A percentile compares a stretch with the other conserved stretches of the same genome.
Conservation (phyloP, 1,140 invertebrate species). For the Caenorhabditis elegans region DNA sequence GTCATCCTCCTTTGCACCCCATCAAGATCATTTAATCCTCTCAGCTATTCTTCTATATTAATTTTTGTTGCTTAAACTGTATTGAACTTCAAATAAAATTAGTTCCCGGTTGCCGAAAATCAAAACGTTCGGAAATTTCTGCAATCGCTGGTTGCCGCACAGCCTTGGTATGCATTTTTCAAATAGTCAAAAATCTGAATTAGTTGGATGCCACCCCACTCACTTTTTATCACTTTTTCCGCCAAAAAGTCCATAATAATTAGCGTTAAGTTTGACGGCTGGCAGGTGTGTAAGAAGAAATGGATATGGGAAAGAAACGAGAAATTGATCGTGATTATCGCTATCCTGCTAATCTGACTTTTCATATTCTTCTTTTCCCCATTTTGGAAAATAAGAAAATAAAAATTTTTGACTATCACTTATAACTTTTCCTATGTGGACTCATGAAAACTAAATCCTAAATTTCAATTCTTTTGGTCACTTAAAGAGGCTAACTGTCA, state of each 20-base stretch:
- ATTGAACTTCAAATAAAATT: no score
- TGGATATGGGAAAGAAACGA: not conserved
- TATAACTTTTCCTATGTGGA: no score
- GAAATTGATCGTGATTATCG: not conserved
- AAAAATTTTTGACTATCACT: no score
- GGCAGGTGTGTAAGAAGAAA: not conserved
- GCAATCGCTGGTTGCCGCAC: no score
- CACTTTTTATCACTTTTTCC: slow-evolving; percentile 12
- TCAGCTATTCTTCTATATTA: not conserved
- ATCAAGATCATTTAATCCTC: not conserved
- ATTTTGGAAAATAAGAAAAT: no score
- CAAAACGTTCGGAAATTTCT: not conserved
- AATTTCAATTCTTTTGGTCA: no score
- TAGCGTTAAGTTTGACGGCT: not conserved
- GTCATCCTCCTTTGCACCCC: not conserved
- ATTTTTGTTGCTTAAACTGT: not conserved
- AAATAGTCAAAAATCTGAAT: no score
- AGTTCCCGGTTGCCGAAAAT: no score
- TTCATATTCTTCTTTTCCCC: not conserved
- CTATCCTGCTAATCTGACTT: slow-evolving; percentile 5
- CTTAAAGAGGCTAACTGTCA: not conserved
- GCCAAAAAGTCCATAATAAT: slow-evolving; percentile 15
- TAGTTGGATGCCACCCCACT: not conserved
- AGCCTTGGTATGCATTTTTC: no score
- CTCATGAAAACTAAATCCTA: no score